These are phyloP conservation scores for Octopus sinensis DNA, from an alignment of 1,140 invertebrate species.

Conservation along the genomic window DNA sequence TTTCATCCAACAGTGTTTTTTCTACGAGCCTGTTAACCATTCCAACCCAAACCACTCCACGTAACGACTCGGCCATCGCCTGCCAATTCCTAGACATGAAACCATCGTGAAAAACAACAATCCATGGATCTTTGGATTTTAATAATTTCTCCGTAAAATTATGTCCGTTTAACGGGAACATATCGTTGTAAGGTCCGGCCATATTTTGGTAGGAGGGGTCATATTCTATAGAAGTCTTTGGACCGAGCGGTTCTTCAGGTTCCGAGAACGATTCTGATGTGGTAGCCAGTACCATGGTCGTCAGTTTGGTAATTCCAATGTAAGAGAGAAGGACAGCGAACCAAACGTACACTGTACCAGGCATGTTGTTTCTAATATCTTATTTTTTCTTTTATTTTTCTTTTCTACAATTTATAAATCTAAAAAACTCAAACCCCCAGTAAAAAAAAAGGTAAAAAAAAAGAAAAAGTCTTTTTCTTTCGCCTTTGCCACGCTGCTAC, in stretches of 20 bases:
- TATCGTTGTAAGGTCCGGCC: conserved; percentile 35
- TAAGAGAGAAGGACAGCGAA: not conserved
- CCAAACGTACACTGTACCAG: not conserved
- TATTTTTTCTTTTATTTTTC: not conserved
- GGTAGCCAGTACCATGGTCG: not conserved
- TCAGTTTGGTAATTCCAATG: not conserved
- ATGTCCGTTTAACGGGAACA: conserved; percentile 35
- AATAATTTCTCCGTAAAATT: conserved; percentile 42
- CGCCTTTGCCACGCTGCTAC: not conserved
- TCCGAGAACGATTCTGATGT: not conserved
- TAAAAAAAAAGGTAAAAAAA: not conserved
- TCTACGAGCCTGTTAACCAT: conserved; percentile 35
- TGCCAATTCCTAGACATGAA: conserved; percentile 37
- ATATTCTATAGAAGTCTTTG: not conserved
- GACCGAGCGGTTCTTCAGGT: not conserved
- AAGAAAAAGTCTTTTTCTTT: not conserved
- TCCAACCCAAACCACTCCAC: conserved; percentile 42
- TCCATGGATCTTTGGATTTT: conserved; percentile 39
- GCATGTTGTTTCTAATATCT: not conserved
- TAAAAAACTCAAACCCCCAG: not conserved
- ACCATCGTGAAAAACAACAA: conserved; percentile 42
- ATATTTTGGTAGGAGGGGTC: not conserved
- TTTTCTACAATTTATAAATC: not conserved
- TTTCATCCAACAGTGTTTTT: conserved; percentile 29
- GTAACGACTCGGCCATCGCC: conserved; percentile 35